phyloP scores from a whole-genome alignment of 1,140 invertebrate species.

The Heliothis subflexa region DNA sequence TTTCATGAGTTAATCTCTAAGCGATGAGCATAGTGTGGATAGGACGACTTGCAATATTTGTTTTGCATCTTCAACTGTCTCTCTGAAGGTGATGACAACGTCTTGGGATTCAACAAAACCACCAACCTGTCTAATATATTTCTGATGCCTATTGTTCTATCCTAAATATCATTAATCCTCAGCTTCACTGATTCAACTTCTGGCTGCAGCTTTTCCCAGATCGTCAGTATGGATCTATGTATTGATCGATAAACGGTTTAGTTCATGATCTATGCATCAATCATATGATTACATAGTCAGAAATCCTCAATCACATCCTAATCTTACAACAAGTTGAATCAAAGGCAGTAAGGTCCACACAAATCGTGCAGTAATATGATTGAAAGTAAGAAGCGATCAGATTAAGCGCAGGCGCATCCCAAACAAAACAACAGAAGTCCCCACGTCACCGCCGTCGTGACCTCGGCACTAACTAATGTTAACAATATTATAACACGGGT shows the following conservation, averaged over 20 bases:
- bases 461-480: not conserved
- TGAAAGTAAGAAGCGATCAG: constrained; percentile 65
- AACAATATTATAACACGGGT: not conserved
- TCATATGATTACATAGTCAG: not conserved
- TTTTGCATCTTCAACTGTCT: too few species aligned
- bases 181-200: not conserved
- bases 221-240: too few species aligned
- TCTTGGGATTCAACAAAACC: too few species aligned
- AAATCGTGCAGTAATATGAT: constrained; percentile 51
- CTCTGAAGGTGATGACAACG: too few species aligned
- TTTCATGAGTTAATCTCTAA: constrained; percentile 64
- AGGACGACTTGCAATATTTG: not conserved
- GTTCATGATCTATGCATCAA: too few species aligned
- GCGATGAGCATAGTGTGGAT: constrained; percentile 4
- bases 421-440: constrained; percentile 35
- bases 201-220: not conserved
- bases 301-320: too few species aligned
- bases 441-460: not conserved
- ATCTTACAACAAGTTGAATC: too few species aligned
- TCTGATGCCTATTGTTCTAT: too few species aligned
- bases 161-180: too few species aligned
- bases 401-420: constrained; percentile 42
- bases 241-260: too few species aligned
- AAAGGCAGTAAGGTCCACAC: constrained; percentile 38
- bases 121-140: too few species aligned